Evolutionary conservation across 2,888 invertebrate species (phyloP).

Genomic region (Terebella lapidaria): DNA sequence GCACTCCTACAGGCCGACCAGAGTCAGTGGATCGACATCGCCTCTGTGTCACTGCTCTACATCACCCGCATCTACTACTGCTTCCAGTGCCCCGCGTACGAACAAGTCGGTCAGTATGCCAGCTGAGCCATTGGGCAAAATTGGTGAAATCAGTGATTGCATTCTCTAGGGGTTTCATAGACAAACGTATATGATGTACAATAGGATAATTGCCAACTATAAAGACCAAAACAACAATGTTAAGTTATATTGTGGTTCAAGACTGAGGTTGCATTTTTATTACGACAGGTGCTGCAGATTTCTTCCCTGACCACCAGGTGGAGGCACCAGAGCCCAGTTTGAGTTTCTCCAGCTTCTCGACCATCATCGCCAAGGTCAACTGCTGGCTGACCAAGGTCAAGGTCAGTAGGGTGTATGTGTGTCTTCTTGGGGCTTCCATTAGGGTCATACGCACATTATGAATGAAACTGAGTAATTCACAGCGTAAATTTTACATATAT

Average conservation of each 20-base stretch:
- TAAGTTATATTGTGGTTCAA: too few species aligned
- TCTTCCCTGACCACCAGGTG: conserved; percentile 14
- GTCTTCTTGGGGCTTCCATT: too few species aligned
- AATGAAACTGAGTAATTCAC: too few species aligned
- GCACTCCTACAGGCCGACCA: conserved; percentile 5
- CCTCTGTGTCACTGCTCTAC: conserved; percentile 15
- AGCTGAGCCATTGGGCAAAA: too few species aligned
- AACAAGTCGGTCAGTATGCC: conserved; percentile 22
- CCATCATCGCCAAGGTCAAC: conserved; percentile 18
- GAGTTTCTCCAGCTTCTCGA: conserved; percentile 11
- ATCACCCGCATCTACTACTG: conserved; percentile 19
- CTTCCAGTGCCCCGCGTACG: conserved; percentile 21
- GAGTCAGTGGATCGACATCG: conserved; percentile 10
- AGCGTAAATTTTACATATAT: too few species aligned
- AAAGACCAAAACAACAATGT: too few species aligned
- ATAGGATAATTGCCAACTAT: too few species aligned
- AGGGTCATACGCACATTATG: too few species aligned
- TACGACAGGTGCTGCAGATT: conserved; percentile 19
- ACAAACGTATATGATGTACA: too few species aligned
- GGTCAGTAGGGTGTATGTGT: conserved; percentile 7
- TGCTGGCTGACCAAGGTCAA: conserved; percentile 21
- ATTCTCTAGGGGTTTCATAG: too few species aligned
- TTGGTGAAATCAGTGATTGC: too few species aligned
- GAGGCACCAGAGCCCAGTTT: neutral
- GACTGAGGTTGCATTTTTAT: neutral